Evolutionary conservation across 2,888 invertebrate species (phyloP).

Genomic region (Brachyptera putata): DNA sequence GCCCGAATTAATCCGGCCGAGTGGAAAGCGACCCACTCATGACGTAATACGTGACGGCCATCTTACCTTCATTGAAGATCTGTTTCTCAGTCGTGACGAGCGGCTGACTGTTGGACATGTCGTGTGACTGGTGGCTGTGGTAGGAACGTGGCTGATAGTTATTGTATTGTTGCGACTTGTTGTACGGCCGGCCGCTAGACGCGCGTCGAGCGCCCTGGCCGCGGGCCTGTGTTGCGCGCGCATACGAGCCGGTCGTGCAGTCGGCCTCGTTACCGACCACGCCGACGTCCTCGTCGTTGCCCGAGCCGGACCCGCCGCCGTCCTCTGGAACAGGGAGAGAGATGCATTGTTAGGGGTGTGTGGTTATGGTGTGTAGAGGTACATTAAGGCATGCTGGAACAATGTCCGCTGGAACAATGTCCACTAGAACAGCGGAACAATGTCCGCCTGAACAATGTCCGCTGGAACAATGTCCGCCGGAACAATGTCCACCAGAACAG

Average conservation of each 20-base stretch:
- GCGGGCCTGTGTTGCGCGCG: slow-evolving; percentile 7
- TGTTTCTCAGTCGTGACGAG: slow-evolving; percentile 42
- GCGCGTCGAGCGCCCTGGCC: too few relatives aligned
- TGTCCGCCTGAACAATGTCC: too few relatives aligned
- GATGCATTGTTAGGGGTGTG: not conserved
- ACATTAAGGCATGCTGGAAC: too few relatives aligned
- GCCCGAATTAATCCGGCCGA: too few relatives aligned
- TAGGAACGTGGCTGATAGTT: slow-evolving; percentile 16
- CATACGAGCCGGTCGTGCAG: slow-evolving; percentile 22
- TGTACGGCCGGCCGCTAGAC: slow-evolving; percentile 9
- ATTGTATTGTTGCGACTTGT: slow-evolving; percentile 26
- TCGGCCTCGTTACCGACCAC: slow-evolving; percentile 25
- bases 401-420: too few relatives aligned
- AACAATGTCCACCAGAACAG: too few relatives aligned
- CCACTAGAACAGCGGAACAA: too few relatives aligned
- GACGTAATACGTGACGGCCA: too few relatives aligned
- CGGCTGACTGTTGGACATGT: slow-evolving; percentile 29
- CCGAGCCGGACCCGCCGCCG: slow-evolving; percentile 27
- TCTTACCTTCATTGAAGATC: slow-evolving; percentile 52
- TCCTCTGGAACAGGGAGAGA: slow-evolving; percentile 18
- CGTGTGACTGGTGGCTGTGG: slow-evolving; percentile 19
- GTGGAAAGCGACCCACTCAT: too few relatives aligned
- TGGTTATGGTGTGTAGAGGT: not conserved
- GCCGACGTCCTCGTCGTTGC: slow-evolving; percentile 29
- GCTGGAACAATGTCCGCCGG: too few relatives aligned